Base-by-base conservation (phyloP, 2,888 invertebrate species). In the Deilephila elpenor region DNA sequence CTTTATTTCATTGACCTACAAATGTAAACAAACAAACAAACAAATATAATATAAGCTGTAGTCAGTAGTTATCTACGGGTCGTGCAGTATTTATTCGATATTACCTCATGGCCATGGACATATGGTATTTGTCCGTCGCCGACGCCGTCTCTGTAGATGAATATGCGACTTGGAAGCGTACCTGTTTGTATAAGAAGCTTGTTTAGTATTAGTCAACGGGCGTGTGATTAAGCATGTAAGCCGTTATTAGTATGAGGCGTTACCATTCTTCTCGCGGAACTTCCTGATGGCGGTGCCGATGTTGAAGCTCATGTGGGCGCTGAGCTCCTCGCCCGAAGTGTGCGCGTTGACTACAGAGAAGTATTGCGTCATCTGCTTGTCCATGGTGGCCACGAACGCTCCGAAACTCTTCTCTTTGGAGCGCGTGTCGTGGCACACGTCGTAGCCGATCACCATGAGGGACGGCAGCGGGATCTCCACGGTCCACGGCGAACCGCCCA, bases 141-240 rank as follows among this genome's bases (percentile, higher is more conserved):
- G 0, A 99, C 99, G 29, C 99, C 99, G 88, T 99, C 99, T 20
- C 99, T 96, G 89, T 97, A 99, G 37, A 99, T 96, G 0, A 99
- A 86, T 71, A 99, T 97, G 0, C 96, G 95, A 0, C 95, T 93
- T 0, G 99, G 99, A 71, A 94, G 80, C 0, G 77, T 77, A 17
- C 89, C 94, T 94, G 82, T 44, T 32, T n/a, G 32, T 1, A 56
- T n/a, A 56, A 53, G 19, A 53, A 44, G 44, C 3, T 14, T 44
- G 11, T 44, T 44, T 44, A 44, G 11, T 44, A 44, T 44, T 44
- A 44, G 14, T 44, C 44, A 14, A 14, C 44, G 44, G 44, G 14
- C 44, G 14, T 44, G 11, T 3, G 11, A 44, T 11, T 44, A 44
- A 44, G 14, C 44, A 11, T 44, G 44, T 44, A 2, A 44, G 44